These are phyloP conservation scores for Ommatoiulus sabulosus DNA, from an alignment of 2,888 invertebrate species.

Conservation along the genomic window DNA sequence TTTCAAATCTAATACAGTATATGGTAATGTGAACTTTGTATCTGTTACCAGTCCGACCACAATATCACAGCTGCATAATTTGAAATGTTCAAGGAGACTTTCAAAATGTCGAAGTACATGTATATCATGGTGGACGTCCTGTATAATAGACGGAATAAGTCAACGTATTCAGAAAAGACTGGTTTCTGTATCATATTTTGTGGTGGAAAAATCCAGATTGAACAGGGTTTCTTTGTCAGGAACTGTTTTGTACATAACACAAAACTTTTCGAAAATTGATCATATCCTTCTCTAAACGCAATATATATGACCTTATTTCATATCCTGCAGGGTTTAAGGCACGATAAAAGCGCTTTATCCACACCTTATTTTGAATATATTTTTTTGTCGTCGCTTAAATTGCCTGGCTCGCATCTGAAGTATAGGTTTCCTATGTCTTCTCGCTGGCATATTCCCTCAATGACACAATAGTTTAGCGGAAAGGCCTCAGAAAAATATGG, in stretches of 20 bases:
- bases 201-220: no score
- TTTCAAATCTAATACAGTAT: no score
- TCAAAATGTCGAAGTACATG: no score
- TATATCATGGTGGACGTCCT: no score
- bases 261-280: not conserved
- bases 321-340: not conserved
- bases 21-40: no score
- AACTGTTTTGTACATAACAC: not conserved
- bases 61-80: no score
- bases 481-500: conserved; percentile 10
- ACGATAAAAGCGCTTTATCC: not conserved
- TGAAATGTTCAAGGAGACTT: no score
- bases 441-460: not conserved
- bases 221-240: no score
- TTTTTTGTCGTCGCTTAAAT: not conserved
- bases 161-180: no score
- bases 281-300: not conserved
- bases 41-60: no score
- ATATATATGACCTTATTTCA: not conserved
- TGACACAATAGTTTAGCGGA: conserved; percentile 3
- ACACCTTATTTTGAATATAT: conserved; percentile 3
- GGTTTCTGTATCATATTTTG: no score
- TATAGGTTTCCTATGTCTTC: not conserved
- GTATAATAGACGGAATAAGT: no score
- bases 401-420: not conserved